A percentile compares a stretch with the other conserved stretches of the same genome.
These are phyloP conservation scores for Atrina japonica DNA, from an alignment of 2,888 invertebrate genomes.

Conservation along the genomic window DNA sequence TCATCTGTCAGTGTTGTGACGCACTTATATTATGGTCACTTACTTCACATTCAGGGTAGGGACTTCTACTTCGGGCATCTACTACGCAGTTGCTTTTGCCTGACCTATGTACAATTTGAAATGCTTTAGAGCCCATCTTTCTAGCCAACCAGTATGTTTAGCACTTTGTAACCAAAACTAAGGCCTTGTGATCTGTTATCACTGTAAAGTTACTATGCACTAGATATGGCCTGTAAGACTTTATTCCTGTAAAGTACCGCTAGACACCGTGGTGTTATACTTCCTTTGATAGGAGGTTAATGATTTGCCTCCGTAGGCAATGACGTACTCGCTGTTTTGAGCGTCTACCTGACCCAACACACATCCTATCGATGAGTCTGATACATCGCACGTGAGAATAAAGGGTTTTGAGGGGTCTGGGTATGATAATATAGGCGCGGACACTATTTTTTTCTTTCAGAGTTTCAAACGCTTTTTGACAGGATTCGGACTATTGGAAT, in stretches of 20 bases:
- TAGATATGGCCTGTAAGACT: constrained; percentile 13
- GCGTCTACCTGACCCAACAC: constrained; percentile 40
- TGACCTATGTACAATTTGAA: constrained; percentile 35
- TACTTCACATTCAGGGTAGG: constrained; percentile 23
- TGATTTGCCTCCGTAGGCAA: constrained; percentile 49
- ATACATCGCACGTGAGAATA: constrained; percentile 46
- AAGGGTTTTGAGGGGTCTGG: constrained; percentile 43
- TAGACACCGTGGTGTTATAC: constrained; percentile 9
- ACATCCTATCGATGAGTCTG: constrained; percentile 38
- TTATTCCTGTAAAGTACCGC: constrained; percentile 9
- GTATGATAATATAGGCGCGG: constrained; percentile 47
- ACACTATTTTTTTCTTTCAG: constrained; percentile 32
- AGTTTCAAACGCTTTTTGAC: constrained; percentile 39
- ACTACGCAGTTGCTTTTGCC: constrained; percentile 37
- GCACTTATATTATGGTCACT: not conserved
- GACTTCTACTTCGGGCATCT: constrained; percentile 38
- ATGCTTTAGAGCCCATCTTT: constrained; percentile 39
- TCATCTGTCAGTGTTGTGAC: not conserved
- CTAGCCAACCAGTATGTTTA: constrained; percentile 34
- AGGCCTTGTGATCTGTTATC: constrained; percentile 11
- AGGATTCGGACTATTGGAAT: constrained; percentile 46
- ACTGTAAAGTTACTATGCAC: constrained; percentile 14
- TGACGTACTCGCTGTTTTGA: constrained; percentile 42
- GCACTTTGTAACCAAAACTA: constrained; percentile 11
- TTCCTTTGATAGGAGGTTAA: constrained; percentile 29